Evolutionary conservation across 2,888 invertebrate genomes (phyloP), one percentile per base, ranked within the genome.

Genomic region (Tuberolachnus salignus): DNA sequence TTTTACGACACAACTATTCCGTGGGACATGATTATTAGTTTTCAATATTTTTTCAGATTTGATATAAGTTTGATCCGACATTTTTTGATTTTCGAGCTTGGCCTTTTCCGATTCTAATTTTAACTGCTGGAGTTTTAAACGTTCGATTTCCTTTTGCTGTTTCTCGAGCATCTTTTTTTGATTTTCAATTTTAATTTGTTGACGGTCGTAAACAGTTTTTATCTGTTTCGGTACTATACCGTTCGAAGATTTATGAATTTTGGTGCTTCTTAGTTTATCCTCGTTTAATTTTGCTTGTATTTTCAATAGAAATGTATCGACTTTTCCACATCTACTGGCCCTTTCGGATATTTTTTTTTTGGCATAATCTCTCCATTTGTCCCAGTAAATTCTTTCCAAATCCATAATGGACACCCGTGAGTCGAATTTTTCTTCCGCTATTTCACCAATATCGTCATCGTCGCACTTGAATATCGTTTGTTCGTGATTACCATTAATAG

Each of bases 61-160:
- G 23, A 16, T 1, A 3, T 21, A 71, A 0, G 59, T 72, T 26
- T 26, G 72, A 34, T 26, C n/a, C 1, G 51, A 51, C 9, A 59
- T 6, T 23, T n/a, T 69, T 69, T 78, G 59, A n/a, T 78, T 78
- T 21, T 78, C 78, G 0, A 78, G 42, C 23, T 59, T n/a, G 14
- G 78, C 78, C 13, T 78, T 78, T 16, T 78, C 78, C 1, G 78
- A 59, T 61, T 78, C 78, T 9, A 78, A 51, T 59, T 78, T 78
- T 8, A 78, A 16, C n/a, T 78, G 78, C 42, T 78, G 69, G 1
- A 78, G 19, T 51, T 61, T 78, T 13, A 78, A 23, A n/a, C 61
- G 23, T 67, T 78, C 59, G n/a, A 78, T 78, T 61, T 78, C 78
- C 14, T 59, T 69, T 42, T 51, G 59, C 10, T 78, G 78, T 42